Evolutionary conservation across 2,888 invertebrate species (phyloP), one percentile per base, ranked within the genome.

Genomic region (Dasysyrphus tricinctus): DNA sequence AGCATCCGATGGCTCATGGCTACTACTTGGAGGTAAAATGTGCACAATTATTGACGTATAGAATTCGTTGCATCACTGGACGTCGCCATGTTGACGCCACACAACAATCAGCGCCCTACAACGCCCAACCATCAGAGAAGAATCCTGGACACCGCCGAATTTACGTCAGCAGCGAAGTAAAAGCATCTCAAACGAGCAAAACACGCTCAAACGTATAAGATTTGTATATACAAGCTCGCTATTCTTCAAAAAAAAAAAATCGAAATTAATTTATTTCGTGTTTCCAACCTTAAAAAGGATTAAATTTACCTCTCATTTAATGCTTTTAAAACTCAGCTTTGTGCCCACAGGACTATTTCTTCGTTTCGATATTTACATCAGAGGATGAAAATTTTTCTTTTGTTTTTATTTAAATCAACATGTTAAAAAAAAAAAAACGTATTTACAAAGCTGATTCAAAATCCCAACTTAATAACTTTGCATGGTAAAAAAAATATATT

Each of bases 381-480:
- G 49, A 47, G 67, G n/a, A 67, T 19, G 5, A 19, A n/a, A 49
- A 2, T 63, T 5, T 54, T 39, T 47, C 73, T 69, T 84, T 70
- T 75, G 47, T 82, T 61, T 24, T 42, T 8, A 49, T 37, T 75
- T 72, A 65, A 75, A 70, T 56, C 34, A 76, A 70, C 75, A 54
- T 70, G 49, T 59, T 34, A 56, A 65, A 75, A 42, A 79, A 42
- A 65, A 42, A 78, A 59, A 14, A 56, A 37, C 49, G 49, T 44
- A 57, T 47, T 57, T 75, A 44, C 75, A 75, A 72, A 76, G 84
- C 32, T 69, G 70, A 67, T 67, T 57, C 72, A n/a, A 49, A 65
- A 61, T 67, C 47, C 59, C 59, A 51, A 72, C 84, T 67, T 72
- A 39, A 80, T 76, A 80, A 57, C 56, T 44, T 75, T 67, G 19